Base-by-base conservation (phyloP, 2,113 vertebrate genomes). In the Bagarius yarrelli region DNA sequence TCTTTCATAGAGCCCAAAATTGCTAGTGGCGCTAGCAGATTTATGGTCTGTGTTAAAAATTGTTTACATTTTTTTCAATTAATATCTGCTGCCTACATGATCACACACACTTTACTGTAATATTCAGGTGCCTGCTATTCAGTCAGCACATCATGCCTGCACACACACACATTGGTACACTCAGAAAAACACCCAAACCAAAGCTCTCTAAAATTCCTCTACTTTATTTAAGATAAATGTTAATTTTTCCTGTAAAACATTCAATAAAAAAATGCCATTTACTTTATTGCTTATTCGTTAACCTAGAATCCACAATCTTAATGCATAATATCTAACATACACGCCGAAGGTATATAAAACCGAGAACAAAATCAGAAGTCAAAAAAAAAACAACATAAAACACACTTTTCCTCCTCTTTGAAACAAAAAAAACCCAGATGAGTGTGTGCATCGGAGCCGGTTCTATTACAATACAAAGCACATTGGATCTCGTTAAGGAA, bases 151-250 rank as follows among this genome's bases (percentile, higher is more conserved):
- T 66, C 66, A 78, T 30, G 70, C 55, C 64, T 12, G 56, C 71
- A 32, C 27, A n/a, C 25, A 14, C 61, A 78, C 55, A 76, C 53
- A 75, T 50, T 47, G 9, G 9, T 47, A 47, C 44, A 47, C 44
- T n/a, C 47, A n/a, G 78, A 76, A 81, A 27, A 61, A 19, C 14
- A 55, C 84, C 86, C 74, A 15, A 36, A 52, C 78, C 40, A 34
- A 74, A 78, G 52, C 83, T 86, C 90, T 92, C 91, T 91, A 91
- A 92, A 93, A 94, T 92, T 92, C 83, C 63, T 93, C 93, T 93
- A 92, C 91, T 94, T 94, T 94, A 94, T 94, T 94, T 76, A 88
- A 79, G 90, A 89, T 89, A 90, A 89, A 91, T 90, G 86, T 63
- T 60, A 3, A 2, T 64, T 50, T 44, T 89, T 89, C 90, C 85